These are phyloP conservation scores for Oncorhynchus nerka DNA, from an alignment of 2,113 vertebrate species.

Conservation along the genomic window DNA sequence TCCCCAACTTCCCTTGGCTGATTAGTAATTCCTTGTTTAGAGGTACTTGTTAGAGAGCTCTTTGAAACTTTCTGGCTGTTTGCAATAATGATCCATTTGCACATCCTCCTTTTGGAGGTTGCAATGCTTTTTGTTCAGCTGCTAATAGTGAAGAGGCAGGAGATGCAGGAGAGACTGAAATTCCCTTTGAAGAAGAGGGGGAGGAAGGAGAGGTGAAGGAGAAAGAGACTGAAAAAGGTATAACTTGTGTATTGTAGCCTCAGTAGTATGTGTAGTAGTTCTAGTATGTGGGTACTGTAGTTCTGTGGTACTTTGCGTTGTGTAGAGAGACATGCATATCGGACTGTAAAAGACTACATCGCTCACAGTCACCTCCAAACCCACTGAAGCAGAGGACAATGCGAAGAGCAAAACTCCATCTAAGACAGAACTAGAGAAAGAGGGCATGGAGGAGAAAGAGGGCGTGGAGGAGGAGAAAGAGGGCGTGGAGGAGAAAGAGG, in stretches of 20 bases:
- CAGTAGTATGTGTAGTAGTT: background rate
- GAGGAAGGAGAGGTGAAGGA: background rate
- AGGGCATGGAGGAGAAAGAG: background rate
- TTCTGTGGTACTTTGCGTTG: background rate
- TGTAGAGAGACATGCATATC: background rate
- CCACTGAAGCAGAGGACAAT: background rate
- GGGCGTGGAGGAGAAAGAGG: too few species aligned
- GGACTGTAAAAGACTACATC: background rate
- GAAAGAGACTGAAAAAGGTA: background rate
- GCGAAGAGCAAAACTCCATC: background rate
- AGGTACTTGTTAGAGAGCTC: background rate
- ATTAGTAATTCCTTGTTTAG: background rate
- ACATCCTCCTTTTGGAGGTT: too few species aligned
- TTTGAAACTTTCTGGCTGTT: too few species aligned
- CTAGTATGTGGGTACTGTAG: background rate
- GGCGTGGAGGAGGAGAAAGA: background rate
- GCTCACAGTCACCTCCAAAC: background rate
- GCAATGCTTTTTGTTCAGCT: too few species aligned
- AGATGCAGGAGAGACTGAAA: conserved; percentile 20
- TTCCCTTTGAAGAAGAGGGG: conserved; percentile 26
- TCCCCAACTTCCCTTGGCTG: too few species aligned
- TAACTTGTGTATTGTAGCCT: too few species aligned
- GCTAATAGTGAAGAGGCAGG: background rate
- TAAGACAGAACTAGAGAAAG: background rate
- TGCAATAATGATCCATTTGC: too few species aligned